phyloP scores from a whole-genome alignment of 2,888 invertebrate species.

The Melinaea menophilus region DNA sequence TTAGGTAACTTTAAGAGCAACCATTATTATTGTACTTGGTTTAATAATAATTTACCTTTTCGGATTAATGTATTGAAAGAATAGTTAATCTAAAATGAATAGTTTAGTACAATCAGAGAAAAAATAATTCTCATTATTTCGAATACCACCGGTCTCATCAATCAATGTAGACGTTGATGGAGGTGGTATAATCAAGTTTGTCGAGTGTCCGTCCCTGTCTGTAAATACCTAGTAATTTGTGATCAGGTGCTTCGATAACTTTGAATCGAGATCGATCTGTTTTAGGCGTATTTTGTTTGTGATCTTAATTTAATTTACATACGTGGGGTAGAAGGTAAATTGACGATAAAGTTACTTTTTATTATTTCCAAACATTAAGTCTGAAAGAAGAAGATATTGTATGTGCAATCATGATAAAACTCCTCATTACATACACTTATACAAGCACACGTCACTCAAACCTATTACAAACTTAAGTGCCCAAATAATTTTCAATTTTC shows the following conservation, averaged over 20 bases:
- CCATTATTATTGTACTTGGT: too few relatives aligned
- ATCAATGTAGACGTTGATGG: slow-evolving; percentile 65
- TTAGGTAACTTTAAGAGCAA: too few relatives aligned
- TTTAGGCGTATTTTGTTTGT: not conserved
- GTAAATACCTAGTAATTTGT: slow-evolving; percentile 54
- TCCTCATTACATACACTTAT: slow-evolving; percentile 1
- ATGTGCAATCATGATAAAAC: not conserved
- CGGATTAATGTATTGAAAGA: too few relatives aligned
- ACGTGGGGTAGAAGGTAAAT: not conserved
- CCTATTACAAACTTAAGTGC: slow-evolving; percentile 34
- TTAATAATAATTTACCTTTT: too few relatives aligned
- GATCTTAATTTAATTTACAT: not conserved
- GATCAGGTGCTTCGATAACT: slow-evolving; percentile 45
- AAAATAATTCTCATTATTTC: slow-evolving; percentile 45
- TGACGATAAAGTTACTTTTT: not conserved
- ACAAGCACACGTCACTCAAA: slow-evolving; percentile 11
- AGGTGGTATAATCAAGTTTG: slow-evolving; percentile 67
- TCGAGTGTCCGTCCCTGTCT: slow-evolving; percentile 53
- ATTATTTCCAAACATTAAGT: too few relatives aligned
- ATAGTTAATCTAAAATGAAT: too few relatives aligned
- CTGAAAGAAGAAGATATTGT: not conserved
- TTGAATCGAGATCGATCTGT: not conserved
- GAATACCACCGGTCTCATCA: slow-evolving; percentile 49
- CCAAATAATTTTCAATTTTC: slow-evolving; percentile 39
- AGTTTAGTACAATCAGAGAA: not conserved